Evolutionary conservation across 2,888 invertebrate genomes (phyloP), one percentile per base, ranked within the genome.

Genomic region (Mactromeris polynyma): DNA sequence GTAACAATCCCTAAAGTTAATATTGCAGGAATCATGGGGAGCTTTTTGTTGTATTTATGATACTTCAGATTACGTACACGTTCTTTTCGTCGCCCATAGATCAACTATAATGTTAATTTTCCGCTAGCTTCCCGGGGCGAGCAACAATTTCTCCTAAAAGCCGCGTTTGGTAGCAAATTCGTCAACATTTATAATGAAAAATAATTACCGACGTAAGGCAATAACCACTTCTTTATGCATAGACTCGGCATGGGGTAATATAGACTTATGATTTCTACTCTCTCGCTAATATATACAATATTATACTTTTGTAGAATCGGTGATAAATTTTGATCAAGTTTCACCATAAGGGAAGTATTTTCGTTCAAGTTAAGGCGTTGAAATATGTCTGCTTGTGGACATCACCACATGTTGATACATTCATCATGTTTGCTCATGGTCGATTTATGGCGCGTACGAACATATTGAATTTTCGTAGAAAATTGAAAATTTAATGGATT

Each of bases 401-500:
- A 86, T 51, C 54, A 64, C 89, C 78, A 83, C 89, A 78, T 83
- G 89, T 89, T 89, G 89, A 85, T 64, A 19, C 64, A 88, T 88
- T 85, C 69, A 83, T 85, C 85, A 81, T 64, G 33, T 58, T 14
- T n/a, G 31, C 17, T 42, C 64, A 46, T 51, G 85, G 21, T 40
- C 69, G 51, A 86, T 82, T 86, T 40, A 86, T 64, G 79, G 80
- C 46, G 38, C 58, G 64, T 33, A 80, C 51, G 51, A 58, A 69
- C 69, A 77, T 42, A 54, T 40, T 51, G 42, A 82, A 54, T 82
- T 87, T 51, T 64, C 40, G n/a, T 77, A 58, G 82, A 78, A 87
- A 90, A 90, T 85, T 87, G 73, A 79, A 85, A 85, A 79, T 83
- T 87, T 85, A 90, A 90, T 90, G 87, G 85, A 82, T 54, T 87